A percentile compares a stretch with the other conserved stretches of the same genome.
phyloP scores from a whole-genome alignment of 1,140 invertebrate species.

The Diorhabda sublineata region DNA sequence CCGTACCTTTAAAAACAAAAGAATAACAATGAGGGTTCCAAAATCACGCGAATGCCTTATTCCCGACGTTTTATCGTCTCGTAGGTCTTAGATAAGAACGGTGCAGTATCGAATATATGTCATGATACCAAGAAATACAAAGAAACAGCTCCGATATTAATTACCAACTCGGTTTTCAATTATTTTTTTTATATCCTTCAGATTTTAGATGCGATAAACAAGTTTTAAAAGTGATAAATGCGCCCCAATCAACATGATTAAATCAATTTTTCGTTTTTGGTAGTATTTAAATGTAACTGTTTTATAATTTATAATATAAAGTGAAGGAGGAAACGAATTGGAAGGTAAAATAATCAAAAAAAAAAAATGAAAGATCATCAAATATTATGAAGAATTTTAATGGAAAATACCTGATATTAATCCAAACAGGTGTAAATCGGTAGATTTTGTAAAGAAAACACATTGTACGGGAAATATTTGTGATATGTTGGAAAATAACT shows the following conservation, averaged over 20 bases:
- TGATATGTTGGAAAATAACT: too few species aligned
- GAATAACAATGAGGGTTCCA: slow-evolving; percentile 21
- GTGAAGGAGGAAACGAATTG: too few species aligned
- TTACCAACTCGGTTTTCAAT: slow-evolving; percentile 12
- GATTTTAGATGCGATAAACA: neutral
- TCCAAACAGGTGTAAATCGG: too few species aligned
- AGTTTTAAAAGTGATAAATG: neutral
- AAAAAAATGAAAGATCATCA: too few species aligned
- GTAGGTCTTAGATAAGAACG: slow-evolving; percentile 12
- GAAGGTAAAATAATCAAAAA: too few species aligned
- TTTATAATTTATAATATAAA: too few species aligned
- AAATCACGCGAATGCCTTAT: slow-evolving; percentile 21
- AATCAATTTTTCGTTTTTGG: neutral
- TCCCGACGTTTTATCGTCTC: slow-evolving; percentile 16
- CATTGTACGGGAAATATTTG: too few species aligned
- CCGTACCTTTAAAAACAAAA: slow-evolving; percentile 19
- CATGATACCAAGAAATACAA: slow-evolving; percentile 21
- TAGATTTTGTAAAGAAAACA: too few species aligned
- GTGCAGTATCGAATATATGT: slow-evolving; percentile 21
- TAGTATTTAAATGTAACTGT: too few species aligned
- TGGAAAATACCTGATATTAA: too few species aligned
- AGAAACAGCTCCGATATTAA: slow-evolving; percentile 20
- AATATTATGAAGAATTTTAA: too few species aligned
- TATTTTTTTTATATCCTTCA: slow-evolving; percentile 14
- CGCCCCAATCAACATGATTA: neutral